Evolutionary conservation across 2,797 vertebrate genomes (phyloP).

Genomic region (Psittacula echo): DNA sequence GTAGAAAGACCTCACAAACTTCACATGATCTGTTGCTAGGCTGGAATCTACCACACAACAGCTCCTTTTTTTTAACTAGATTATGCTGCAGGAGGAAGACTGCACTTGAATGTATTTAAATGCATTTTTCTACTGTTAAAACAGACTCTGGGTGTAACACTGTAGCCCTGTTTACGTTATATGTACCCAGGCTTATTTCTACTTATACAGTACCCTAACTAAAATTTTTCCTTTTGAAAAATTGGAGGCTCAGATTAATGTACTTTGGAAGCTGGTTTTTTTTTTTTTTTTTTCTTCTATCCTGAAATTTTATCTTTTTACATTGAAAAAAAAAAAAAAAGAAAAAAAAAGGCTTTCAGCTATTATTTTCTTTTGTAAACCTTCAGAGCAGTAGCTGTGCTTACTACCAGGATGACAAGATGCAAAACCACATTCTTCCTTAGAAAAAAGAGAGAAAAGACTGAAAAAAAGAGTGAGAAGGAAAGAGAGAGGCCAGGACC

Average conservation of each 20-base stretch:
- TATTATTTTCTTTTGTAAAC: constrained; percentile 9
- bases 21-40: background rate
- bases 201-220: no score
- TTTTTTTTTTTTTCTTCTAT: background rate
- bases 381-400: constrained; percentile 62
- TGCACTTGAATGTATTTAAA: background rate
- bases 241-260: background rate
- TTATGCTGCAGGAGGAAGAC: background rate
- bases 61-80: background rate
- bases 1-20: background rate
- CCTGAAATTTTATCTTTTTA: background rate
- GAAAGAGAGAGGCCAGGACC: constrained; percentile 34
- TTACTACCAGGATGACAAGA: constrained; percentile 53
- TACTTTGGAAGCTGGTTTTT: background rate
- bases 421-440: constrained; percentile 38
- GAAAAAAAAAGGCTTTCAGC: background rate
- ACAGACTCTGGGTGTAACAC: background rate
- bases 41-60: background rate
- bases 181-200: background rate
- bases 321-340: background rate
- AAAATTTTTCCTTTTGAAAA: background rate
- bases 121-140: background rate
- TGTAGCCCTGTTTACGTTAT: background rate
- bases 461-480: constrained; percentile 13
- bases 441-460: constrained; percentile 11